These are phyloP conservation scores for Cotesia congregata DNA, from an alignment of 2,888 invertebrate genomes.

Conservation along the genomic window DNA sequence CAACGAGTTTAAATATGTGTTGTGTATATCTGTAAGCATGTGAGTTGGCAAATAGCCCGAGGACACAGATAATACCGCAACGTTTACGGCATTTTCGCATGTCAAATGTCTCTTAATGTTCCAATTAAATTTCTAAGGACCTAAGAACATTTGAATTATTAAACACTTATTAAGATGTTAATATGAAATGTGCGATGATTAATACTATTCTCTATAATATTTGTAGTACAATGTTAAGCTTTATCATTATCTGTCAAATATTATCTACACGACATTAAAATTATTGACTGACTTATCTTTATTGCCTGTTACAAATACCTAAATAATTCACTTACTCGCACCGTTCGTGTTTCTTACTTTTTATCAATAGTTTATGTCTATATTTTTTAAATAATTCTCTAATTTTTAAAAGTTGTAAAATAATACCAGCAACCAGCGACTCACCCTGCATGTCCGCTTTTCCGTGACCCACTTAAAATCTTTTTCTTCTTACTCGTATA, in stretches of 20 bases:
- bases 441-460: slow-evolving; percentile 32
- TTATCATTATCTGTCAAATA: neutral
- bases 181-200: neutral
- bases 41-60: neutral
- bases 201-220: neutral
- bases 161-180: neutral
- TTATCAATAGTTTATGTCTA: neutral
- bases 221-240: neutral
- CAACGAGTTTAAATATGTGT: neutral
- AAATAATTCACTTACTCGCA: neutral
- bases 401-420: slow-evolving; percentile 18
- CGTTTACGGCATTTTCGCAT: neutral
- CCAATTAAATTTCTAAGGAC: neutral
- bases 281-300: slow-evolving; percentile 28
- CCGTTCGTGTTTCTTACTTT: neutral
- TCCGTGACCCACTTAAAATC: slow-evolving; percentile 49
- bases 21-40: neutral
- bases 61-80: neutral
- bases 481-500: slow-evolving; percentile 37
- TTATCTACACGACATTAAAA: slow-evolving; percentile 27
- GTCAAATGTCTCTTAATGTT: neutral
- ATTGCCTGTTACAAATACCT: neutral
- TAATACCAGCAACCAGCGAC: slow-evolving; percentile 22
- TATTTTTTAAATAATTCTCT: neutral
- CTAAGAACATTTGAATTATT: neutral